Base-by-base conservation (phyloP, 2,888 invertebrate genomes). In the Panopea generosa region DNA sequence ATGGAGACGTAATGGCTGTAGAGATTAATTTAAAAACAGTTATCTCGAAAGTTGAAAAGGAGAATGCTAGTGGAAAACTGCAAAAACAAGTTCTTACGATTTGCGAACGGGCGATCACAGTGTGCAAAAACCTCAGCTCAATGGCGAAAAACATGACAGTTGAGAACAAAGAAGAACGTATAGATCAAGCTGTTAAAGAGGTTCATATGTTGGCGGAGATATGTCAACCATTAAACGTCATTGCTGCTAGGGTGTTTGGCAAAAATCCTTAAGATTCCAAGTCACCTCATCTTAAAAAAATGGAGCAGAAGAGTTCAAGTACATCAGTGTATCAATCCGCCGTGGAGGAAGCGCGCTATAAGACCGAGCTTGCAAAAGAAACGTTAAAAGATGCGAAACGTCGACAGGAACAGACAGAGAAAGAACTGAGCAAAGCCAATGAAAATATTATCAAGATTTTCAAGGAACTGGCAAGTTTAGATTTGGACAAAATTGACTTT, bases 321-420 rank as follows among this genome's bases (percentile, higher is more conserved):
- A 16, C 11, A 27, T 27, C 27, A 6, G 16, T 26, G 9, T 24
- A 11, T 3, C 2, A 26, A 14, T 24, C 53, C n/a, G 26, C 24
- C 16, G 29, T 26, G 16, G 27, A 53, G 14, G 53, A 53, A 22
- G 24, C 53, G 2, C 53, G 27, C 2, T 53, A 27, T 26, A 53
- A 53, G 27, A 29, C 29, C 4, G 27, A 53, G n/a, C 53, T 53
- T 27, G 53, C 53, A 3, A 53, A 53, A 53, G 53, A 53, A 53
- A 26, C 53, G 2, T 29, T 53, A n/a, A 53, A 53, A 27, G 53
- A 53, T 53, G 6, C 27, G n/a, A 53, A 27, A 27, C 7, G n/a
- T 9, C 22, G 53, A 53, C 53, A 53, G 9, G 53, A 53, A 27
- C 22, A 53, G 29, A 27, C 53, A 11, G 6, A 2, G 7, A 27